Conservation (phyloP, 2,888 invertebrate species). For the Empis livida region DNA sequence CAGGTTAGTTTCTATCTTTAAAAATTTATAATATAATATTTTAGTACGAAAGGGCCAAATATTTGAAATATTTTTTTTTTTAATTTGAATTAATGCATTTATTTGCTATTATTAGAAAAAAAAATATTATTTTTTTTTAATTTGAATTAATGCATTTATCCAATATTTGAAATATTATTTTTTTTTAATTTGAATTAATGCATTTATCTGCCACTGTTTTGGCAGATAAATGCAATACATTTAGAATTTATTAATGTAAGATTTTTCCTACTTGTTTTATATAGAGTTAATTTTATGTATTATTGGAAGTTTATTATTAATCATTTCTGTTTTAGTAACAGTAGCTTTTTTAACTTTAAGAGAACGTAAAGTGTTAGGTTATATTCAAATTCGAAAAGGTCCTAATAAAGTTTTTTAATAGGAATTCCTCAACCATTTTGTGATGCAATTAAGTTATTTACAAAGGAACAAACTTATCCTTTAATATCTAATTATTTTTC, state of each 20-base stretch:
- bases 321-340: conserved; percentile 47
- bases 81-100: too few relatives aligned
- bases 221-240: conserved; percentile 57
- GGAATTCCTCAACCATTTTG: conserved; percentile 57
- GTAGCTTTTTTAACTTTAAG: conserved; percentile 60
- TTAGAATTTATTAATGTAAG: conserved; percentile 54
- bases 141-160: too few relatives aligned
- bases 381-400: conserved; percentile 60
- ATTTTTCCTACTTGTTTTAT: conserved; percentile 41
- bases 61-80: too few relatives aligned
- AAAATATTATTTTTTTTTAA: too few relatives aligned
- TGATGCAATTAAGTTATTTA: conserved; percentile 61
- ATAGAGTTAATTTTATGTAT: conserved; percentile 36
- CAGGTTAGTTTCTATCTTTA: conserved; percentile 79
- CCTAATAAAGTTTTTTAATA: conserved; percentile 52
- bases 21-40: conserved; percentile 39
- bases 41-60: conserved; percentile 72
- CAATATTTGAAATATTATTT: conserved; percentile 40
- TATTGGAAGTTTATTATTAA: conserved; percentile 39
- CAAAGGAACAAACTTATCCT: conserved; percentile 47
- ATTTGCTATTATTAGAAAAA: too few relatives aligned
- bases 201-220: conserved; percentile 40
- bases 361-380: conserved; percentile 57
- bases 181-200: conserved; percentile 28
- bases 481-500: conserved; percentile 44